These are phyloP conservation scores for Calliopsis andreniformis DNA, from an alignment of 1,140 invertebrate genomes.

Conservation along the genomic window DNA sequence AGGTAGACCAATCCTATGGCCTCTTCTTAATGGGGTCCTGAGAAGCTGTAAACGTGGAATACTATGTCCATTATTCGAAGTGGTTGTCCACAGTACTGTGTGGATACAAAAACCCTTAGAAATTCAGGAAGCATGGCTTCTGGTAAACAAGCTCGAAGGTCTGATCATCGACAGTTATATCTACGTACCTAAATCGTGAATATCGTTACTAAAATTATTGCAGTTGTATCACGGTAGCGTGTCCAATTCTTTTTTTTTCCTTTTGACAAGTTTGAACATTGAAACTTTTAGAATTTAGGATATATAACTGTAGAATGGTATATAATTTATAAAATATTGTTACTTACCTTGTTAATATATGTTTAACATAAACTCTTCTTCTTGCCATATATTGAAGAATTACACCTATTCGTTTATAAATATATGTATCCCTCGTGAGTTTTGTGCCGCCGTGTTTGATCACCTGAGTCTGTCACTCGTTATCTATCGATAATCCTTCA, in stretches of 20 bases:
- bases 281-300: too few relatives aligned
- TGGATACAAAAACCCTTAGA: background rate
- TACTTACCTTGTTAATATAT: background rate
- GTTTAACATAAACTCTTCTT: background rate
- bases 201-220: too few relatives aligned
- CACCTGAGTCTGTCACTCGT: constrained; percentile 31
- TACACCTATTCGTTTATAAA: background rate
- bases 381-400: too few relatives aligned
- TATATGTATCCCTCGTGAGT: background rate
- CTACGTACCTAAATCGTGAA: background rate
- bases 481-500: constrained; percentile 26
- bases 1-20: too few relatives aligned
- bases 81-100: background rate
- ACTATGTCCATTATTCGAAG: background rate
- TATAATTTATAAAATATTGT: too few relatives aligned
- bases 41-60: background rate
- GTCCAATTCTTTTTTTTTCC: too few relatives aligned
- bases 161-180: too few relatives aligned
- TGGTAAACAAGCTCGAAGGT: background rate
- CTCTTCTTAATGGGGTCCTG: background rate
- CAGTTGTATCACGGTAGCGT: background rate
- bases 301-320: too few relatives aligned
- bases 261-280: too few relatives aligned
- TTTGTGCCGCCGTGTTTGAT: background rate
- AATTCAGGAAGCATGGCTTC: background rate